phyloP scores from a whole-genome alignment of 53 echinoderm and acorn worm genomes.

The Holothuria leucospilota region DNA sequence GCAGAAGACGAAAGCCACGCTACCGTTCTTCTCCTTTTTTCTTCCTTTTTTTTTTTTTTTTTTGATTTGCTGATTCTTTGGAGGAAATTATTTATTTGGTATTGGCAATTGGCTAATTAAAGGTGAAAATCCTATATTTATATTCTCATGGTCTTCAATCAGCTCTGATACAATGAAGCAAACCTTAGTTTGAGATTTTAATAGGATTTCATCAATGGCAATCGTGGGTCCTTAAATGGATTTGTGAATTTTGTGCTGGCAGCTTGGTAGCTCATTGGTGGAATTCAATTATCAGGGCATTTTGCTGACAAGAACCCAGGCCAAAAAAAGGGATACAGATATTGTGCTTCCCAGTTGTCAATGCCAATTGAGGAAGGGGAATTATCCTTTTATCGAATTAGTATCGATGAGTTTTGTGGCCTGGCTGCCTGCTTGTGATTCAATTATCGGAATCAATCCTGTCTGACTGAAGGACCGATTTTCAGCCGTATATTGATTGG shows the following conservation, averaged over 20 bases:
- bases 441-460: conserved; percentile 23
- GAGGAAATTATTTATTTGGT: conserved; percentile 7
- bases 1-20: no score
- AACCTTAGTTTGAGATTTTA: conserved; percentile 4
- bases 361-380: conserved; percentile 29
- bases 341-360: conserved; percentile 41
- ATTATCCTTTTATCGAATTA: conserved; percentile 27
- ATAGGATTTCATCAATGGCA: conserved; percentile 31
- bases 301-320: conserved; percentile 7
- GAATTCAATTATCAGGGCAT: conserved; percentile 23
- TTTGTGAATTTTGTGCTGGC: conserved; percentile 8
- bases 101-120: conserved; percentile 39
- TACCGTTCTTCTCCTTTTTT: no score
- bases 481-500: conserved; percentile 28
- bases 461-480: conserved; percentile 8
- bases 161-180: conserved; percentile 36
- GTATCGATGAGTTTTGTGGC: conserved; percentile 29
- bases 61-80: background rate
- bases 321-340: background rate
- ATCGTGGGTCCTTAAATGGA: conserved; percentile 9
- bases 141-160: background rate
- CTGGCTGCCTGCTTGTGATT: conserved; percentile 19
- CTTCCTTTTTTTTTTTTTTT: background rate
- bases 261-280: background rate
- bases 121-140: conserved; percentile 36